Conservation (phyloP, 2,113 vertebrate genomes). For the Cinclus cinclus region DNA sequence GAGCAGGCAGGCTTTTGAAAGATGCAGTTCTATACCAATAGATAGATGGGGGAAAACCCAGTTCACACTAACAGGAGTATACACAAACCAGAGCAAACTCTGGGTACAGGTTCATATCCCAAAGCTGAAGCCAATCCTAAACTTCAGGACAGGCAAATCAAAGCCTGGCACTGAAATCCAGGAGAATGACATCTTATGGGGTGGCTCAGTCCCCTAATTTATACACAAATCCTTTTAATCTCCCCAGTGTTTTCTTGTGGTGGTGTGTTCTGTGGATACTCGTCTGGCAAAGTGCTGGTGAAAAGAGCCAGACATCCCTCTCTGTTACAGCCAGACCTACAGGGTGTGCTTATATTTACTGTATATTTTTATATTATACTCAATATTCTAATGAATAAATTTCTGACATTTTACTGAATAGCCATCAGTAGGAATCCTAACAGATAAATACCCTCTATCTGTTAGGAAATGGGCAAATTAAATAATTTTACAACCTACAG, state of each 20-base stretch:
- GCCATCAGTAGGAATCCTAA: background rate
- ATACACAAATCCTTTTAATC: background rate
- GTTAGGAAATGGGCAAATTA: background rate
- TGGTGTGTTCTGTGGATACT: background rate
- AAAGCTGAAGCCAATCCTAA: background rate
- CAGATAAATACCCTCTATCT: background rate
- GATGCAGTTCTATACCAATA: background rate
- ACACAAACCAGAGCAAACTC: background rate
- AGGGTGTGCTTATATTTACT: constrained; percentile 49
- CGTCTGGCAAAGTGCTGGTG: background rate
- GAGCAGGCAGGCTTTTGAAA: background rate
- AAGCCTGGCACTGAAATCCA: background rate
- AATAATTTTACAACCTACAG: constrained; percentile 21
- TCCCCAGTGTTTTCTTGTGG: background rate
- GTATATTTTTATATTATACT: constrained; percentile 58
- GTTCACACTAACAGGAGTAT: background rate
- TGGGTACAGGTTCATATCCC: background rate
- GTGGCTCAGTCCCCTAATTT: background rate
- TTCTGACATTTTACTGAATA: constrained; percentile 41
- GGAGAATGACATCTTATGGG: background rate
- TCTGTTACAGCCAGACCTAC: constrained; percentile 1
- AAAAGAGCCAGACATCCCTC: background rate
- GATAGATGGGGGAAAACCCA: background rate
- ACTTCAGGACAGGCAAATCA: background rate
- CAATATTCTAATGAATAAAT: constrained; percentile 33